A percentile compares a stretch with the other conserved stretches of the same genome.
Evolutionary conservation across 1,140 invertebrate species (phyloP).

Genomic region (Psilanteris sp.): DNA sequence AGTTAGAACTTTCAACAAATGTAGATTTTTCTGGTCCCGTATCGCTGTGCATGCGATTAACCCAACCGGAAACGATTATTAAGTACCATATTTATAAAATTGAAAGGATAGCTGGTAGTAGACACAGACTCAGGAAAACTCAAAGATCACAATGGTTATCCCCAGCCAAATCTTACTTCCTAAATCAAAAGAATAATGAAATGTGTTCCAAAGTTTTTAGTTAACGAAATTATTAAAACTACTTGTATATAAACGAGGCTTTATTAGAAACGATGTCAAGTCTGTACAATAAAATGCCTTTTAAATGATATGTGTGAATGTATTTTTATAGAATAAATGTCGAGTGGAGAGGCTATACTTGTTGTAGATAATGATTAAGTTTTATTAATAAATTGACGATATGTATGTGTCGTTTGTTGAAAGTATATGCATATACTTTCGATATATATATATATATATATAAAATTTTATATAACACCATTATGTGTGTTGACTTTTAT

Average conservation of each 20-base stretch:
- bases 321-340: conserved; percentile 64
- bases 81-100: conserved; percentile 85
- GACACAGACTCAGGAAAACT: conserved; percentile 83
- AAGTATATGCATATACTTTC: conserved; percentile 11
- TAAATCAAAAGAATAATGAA: conserved; percentile 90
- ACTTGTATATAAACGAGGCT: conserved; percentile 48
- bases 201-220: conserved; percentile 83
- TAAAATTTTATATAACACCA: conserved; percentile 26
- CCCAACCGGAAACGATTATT: conserved; percentile 84
- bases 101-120: conserved; percentile 85
- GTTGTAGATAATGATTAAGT: conserved; percentile 61
- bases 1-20: conserved; percentile 87
- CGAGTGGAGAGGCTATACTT: conserved; percentile 56
- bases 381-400: conserved; percentile 60
- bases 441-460: conserved; percentile 23
- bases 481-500: conserved; percentile 21
- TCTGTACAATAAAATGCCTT: conserved; percentile 48
- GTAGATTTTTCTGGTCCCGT: conserved; percentile 89
- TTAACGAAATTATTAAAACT: conserved; percentile 50
- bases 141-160: conserved; percentile 69
- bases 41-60: conserved; percentile 89
- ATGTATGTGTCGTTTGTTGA: conserved; percentile 5
- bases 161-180: conserved; percentile 86
- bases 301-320: conserved; percentile 37
- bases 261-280: conserved; percentile 5